Base-by-base conservation (phyloP, 2,888 invertebrate genomes). In the Spilosoma lubricipeda region DNA sequence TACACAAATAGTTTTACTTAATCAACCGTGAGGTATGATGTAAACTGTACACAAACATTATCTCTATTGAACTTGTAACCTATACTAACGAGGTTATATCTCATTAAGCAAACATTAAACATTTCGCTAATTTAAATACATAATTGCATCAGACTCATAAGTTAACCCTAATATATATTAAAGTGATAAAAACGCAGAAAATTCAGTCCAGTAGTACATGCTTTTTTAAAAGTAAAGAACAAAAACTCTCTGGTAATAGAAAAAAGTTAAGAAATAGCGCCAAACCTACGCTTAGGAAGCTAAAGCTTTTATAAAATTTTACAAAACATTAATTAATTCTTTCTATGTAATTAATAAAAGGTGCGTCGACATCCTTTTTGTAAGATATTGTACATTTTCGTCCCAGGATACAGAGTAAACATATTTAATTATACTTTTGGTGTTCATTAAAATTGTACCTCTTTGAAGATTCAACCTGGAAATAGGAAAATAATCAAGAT, bases 61-160 rank as follows among this genome's bases (percentile, higher is more conserved):
- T 81, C 81, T 36, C 4, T 36, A 8, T 20, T 63, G 80, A 77
- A 72, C 82, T 75, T 69, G n/a, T 69, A 77, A 75, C 82, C 80
- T 64, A 52, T 42, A 56, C 71, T 73, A 70, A 77, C 71, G 80
- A 66, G 30, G 48, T 68, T 52, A 48, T 45, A 48, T 48, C 68
- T 48, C 36, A 66, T 66, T 66, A 11, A 39, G 11, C n/a, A 66
- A 66, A 66, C 39, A 66, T 39, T 66, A 66, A 63, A 63, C 65
- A 39, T 77, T 48, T 27, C 64, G 70, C 18, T 63, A 63, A 63
- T 30, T 63, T 63, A 63, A 64, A 42, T 64, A 23, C 18, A 20
- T 23, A 70, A 64, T 81, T 81, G 80, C 82, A 81, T 81, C 81
- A 81, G 73, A 74, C 48, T 74, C 39, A 75, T 75, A 81, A 79